Percentiles rank a stretch among this genome's conserved stretches.
Evolutionary conservation across 2,888 invertebrate species (phyloP).

Genomic region (Lithophane semibrunnea): DNA sequence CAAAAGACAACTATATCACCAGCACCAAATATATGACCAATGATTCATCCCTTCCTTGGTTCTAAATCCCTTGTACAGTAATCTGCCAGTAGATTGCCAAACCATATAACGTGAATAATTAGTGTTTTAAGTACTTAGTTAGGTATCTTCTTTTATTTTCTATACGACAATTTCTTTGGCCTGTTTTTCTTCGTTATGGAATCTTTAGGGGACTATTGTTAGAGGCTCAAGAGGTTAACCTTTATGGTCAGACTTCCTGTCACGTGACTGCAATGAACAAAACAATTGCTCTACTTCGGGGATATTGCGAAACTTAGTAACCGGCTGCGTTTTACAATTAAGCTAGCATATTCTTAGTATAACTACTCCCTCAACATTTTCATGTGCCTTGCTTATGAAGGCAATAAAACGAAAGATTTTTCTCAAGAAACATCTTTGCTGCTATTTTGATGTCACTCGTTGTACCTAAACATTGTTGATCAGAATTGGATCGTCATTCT

Average conservation of each 20-base stretch:
- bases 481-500: constrained; percentile 14
- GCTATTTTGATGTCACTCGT: constrained; percentile 7
- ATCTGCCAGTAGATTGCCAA: not conserved
- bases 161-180: constrained; percentile 1
- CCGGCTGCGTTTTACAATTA: constrained; percentile 18
- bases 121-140: not conserved
- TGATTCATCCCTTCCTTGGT: not conserved
- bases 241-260: constrained; percentile 51
- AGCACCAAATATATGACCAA: not conserved
- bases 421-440: not conserved
- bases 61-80: not conserved
- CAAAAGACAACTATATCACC: not conserved
- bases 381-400: not conserved
- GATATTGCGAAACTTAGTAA: constrained; percentile 41
- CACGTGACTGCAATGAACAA: constrained; percentile 41
- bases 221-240: constrained; percentile 37
- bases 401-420: not conserved
- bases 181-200: constrained; percentile 11
- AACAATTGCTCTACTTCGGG: constrained; percentile 46
- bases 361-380: not conserved
- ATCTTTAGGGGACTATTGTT: constrained; percentile 46
- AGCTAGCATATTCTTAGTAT: constrained; percentile 13
- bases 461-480: constrained; percentile 11
- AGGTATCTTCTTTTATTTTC: not conserved
- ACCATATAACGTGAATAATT: not conserved